phyloP scores from a whole-genome alignment of 2,888 invertebrate species.

The Amaurobius ferox region DNA sequence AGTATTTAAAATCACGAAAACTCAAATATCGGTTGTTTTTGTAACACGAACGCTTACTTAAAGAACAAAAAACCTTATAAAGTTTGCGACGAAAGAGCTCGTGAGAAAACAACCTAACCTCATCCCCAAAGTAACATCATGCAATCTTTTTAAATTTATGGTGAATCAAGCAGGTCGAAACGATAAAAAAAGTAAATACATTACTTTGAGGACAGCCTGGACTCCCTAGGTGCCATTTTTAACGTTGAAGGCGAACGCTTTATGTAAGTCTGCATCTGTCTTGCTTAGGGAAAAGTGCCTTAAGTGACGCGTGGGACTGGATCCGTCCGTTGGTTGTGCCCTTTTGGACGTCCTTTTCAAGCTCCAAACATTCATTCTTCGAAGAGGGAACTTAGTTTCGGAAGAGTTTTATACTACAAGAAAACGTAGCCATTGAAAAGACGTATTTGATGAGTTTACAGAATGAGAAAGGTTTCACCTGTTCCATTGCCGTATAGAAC shows the following conservation, averaged over 20 bases:
- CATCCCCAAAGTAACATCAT: no score
- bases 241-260: constrained; percentile 42
- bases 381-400: constrained; percentile 29
- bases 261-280: constrained; percentile 62
- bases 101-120: no score
- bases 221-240: not conserved
- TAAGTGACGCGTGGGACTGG: constrained; percentile 62
- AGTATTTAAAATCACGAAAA: no score
- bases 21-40: no score
- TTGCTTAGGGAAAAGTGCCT: constrained; percentile 58
- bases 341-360: constrained; percentile 11
- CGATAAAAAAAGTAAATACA: no score
- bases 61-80: no score
- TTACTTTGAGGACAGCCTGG: no score
- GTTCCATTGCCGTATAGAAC: constrained; percentile 31
- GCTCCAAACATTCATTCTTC: constrained; percentile 49
- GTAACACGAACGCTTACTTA: no score
- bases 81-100: no score
- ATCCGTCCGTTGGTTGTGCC: constrained; percentile 36
- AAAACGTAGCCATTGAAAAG: constrained; percentile 46
- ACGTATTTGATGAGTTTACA: constrained; percentile 50
- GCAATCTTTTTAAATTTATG: no score
- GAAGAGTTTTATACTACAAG: constrained; percentile 18
- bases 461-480: constrained; percentile 43
- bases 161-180: no score